These are phyloP conservation scores for Cynocephalus volans DNA, from an alignment of 2,113 vertebrate species.

Conservation along the genomic window DNA sequence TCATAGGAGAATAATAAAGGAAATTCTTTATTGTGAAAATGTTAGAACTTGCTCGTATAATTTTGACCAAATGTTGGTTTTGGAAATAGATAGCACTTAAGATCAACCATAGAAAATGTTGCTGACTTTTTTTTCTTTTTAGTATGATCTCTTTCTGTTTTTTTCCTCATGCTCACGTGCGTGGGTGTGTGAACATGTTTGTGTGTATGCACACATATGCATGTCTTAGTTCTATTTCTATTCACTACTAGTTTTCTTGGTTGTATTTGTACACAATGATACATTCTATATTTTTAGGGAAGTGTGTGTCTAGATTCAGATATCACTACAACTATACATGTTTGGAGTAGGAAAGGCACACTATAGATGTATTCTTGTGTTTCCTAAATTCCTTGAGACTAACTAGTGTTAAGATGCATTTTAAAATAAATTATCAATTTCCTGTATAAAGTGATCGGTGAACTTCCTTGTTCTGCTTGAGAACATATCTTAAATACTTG, in stretches of 20 bases:
- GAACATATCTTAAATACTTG: background rate
- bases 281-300: background rate
- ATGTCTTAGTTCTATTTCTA: background rate
- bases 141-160: background rate
- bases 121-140: background rate
- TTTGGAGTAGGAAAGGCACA: background rate
- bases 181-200: background rate
- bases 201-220: fast-evolving
- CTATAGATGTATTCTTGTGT: too few species aligned
- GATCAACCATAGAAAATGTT: background rate
- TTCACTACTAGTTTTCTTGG: background rate
- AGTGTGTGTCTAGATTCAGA: background rate
- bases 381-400: background rate
- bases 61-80: constrained; percentile 16
- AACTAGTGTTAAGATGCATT: background rate
- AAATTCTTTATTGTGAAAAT: background rate
- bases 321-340: background rate
- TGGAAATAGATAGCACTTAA: background rate
- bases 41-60: background rate
- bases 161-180: background rate
- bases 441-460: too few species aligned
- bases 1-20: background rate
- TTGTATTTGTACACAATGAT: background rate
- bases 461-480: background rate
- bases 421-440: background rate